Evolutionary conservation across 2,888 invertebrate genomes (phyloP).

Genomic region (Rugalucina vietnamica): DNA sequence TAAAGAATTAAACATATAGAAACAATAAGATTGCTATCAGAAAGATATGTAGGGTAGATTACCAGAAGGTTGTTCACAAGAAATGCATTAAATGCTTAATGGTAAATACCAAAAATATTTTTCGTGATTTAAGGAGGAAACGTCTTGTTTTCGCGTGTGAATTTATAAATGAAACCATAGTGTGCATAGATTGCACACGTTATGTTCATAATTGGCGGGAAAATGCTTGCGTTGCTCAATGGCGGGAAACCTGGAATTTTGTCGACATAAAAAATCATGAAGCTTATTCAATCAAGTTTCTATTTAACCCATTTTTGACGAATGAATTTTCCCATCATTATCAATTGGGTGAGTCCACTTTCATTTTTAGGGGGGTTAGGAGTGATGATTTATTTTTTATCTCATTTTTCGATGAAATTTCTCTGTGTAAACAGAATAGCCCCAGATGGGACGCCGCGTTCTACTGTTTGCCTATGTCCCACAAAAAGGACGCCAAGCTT

Average conservation of each 20-base stretch:
- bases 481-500: too few relatives aligned
- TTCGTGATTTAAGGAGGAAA: background rate
- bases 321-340: background rate
- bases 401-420: too few relatives aligned
- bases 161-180: background rate
- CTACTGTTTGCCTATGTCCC: too few relatives aligned
- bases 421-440: too few relatives aligned
- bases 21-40: slow-evolving; percentile 6
- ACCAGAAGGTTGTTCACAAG: background rate
- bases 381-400: too few relatives aligned
- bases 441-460: too few relatives aligned
- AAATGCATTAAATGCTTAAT: slow-evolving; percentile 1
- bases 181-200: background rate
- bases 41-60: slow-evolving; percentile 3
- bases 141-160: background rate
- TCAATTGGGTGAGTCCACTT: too few relatives aligned
- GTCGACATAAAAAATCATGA: background rate
- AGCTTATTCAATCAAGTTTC: background rate
- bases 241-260: background rate
- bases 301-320: background rate
- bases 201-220: background rate
- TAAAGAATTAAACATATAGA: too few relatives aligned
- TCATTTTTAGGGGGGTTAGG: too few relatives aligned
- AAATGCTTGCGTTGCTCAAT: background rate
- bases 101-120: slow-evolving; percentile 22